Base-by-base conservation (phyloP, 2,797 vertebrate genomes). In the Sandelia bainsii region DNA sequence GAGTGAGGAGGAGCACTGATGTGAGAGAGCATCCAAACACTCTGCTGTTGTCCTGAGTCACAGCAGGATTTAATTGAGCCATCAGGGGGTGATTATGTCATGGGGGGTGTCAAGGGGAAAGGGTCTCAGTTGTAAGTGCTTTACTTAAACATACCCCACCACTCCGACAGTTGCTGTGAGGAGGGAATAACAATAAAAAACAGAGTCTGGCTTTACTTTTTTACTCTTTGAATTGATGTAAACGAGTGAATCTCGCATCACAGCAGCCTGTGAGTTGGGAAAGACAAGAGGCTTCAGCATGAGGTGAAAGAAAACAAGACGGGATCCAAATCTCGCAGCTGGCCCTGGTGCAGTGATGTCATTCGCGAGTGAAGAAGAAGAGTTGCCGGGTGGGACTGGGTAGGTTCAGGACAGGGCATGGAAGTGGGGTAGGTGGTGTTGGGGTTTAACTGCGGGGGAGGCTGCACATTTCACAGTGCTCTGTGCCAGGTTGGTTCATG, bases 401-500 rank as follows among this genome's bases (percentile, higher is more conserved):
- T 51, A 8, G 45, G 72, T 60, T 75, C 53, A 39, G 70, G 49
- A 61, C 51, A 3, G 69, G 49, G 62, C 54, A 3, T 11, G 45
- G 73, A 17, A 16, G 65, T 12, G 5, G 57, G 76, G 65, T 0
- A 39, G 57, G 1, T 13, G 50, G 49, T 13, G 5, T 17, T 50
- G 60, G 51, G 42, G 8, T 77, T 83, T 98, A 99, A 94, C 95
- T 94, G 72, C 96, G 95, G 64, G 98, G 98, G 83, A 99, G 96
- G 93, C 96, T 97, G 94, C 98, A 99, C 96, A 99, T 99, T 89
- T 99, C 98, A 69, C 98, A 99, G 93, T 96, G 97, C 93, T 97
- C 97, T 0, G 96, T 99, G 93, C 98, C 97, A 0, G 97, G 97
- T 91, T 97, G 97, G 95, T 99, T 99, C 97, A 98, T 97, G 92